Evolutionary conservation across 1,140 invertebrate genomes (phyloP).

Genomic region (Paraescarpia echinospica): DNA sequence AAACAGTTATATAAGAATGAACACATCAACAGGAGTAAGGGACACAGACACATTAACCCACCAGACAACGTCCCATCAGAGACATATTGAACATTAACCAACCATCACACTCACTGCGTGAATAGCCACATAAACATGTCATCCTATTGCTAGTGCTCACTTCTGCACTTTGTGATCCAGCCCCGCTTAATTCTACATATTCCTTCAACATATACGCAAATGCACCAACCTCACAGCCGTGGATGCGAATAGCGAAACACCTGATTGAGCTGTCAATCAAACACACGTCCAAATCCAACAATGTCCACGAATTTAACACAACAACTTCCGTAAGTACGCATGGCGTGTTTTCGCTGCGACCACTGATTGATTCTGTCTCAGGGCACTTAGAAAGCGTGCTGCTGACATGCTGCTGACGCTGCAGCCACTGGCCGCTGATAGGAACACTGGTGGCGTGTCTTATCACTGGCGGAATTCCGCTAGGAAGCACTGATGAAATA

Average conservation of each 20-base stretch:
- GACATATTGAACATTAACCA: background rate
- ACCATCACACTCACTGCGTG: background rate
- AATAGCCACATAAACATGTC: background rate
- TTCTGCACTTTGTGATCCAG: background rate
- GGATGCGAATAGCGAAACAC: background rate
- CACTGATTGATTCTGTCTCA: background rate
- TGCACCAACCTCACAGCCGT: background rate
- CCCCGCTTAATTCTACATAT: background rate
- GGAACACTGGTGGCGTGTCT: background rate
- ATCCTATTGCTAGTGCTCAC: background rate
- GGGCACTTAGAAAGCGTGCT: background rate
- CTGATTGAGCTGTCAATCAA: background rate
- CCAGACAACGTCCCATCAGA: background rate
- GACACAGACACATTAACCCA: too few relatives aligned
- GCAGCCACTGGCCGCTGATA: background rate
- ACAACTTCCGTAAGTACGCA: background rate
- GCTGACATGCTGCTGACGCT: too few relatives aligned
- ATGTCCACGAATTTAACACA: background rate
- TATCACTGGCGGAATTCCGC: background rate
- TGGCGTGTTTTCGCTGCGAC: background rate
- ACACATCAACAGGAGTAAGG: too few relatives aligned
- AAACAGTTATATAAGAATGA: background rate
- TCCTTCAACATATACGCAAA: background rate
- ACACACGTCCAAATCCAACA: background rate
- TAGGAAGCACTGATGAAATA: conserved; percentile 5